Evolutionary conservation across 2,797 vertebrate genomes (phyloP).

Genomic region (Neomorphus geoffroyi): DNA sequence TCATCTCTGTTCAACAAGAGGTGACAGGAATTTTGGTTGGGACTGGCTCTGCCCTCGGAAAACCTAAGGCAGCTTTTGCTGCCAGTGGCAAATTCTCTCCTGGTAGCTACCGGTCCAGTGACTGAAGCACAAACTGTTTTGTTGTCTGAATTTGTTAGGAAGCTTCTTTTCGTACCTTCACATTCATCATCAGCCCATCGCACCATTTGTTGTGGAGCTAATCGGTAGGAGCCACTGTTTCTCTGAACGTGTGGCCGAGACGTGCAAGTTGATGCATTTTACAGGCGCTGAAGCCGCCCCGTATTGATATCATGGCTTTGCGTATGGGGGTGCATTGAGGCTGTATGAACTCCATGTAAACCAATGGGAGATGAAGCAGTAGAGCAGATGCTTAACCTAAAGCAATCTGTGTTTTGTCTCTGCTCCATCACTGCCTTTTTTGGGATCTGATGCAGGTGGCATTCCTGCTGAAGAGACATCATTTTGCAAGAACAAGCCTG

Average conservation of each 20-base stretch:
- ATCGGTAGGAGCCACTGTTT: fast-evolving
- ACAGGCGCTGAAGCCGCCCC: fast-evolving
- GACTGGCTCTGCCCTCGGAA: background rate
- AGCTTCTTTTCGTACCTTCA: background rate
- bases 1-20: background rate
- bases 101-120: fast-evolving
- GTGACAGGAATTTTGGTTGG: background rate
- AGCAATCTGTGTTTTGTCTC: background rate
- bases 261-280: background rate
- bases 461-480: background rate
- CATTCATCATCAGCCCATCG: background rate
- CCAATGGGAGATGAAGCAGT: background rate
- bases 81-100: background rate
- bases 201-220: background rate
- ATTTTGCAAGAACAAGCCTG: background rate
- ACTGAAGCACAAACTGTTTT: background rate
- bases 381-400: background rate
- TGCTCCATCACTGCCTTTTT: background rate
- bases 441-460: background rate
- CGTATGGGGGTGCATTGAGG: fast-evolving
- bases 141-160: background rate
- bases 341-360: background rate
- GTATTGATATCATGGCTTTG: background rate
- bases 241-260: background rate
- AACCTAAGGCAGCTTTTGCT: fast-evolving